Evolutionary conservation across 1,140 invertebrate species (phyloP).

Genomic region (Trichonephila clavipes): DNA sequence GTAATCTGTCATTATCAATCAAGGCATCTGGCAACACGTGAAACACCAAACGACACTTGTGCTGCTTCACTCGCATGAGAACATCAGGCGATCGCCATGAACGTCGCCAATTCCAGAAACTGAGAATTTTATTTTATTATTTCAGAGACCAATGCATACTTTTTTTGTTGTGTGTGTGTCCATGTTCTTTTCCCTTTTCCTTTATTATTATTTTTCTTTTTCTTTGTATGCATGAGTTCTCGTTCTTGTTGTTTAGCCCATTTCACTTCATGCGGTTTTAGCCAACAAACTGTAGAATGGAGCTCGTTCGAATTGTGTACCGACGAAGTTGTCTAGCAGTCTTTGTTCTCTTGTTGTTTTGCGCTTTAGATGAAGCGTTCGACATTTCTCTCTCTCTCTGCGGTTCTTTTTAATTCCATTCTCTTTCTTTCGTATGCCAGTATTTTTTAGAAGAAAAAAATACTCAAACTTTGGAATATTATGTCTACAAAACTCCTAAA

Average conservation of each 20-base stretch:
- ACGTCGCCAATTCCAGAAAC: constrained; percentile 44
- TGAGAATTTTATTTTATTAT: constrained; percentile 36
- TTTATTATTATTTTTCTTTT: not conserved
- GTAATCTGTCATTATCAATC: constrained; percentile 73
- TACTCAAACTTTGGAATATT: not conserved
- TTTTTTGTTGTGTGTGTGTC: not conserved
- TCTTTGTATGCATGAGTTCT: not conserved
- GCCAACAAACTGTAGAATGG: not conserved
- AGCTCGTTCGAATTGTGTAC: not conserved
- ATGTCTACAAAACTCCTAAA: not conserved
- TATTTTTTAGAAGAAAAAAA: not conserved
- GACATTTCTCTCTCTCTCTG: too few relatives aligned
- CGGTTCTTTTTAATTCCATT: not conserved
- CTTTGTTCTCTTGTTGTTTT: constrained; percentile 27
- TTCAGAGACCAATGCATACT: not conserved
- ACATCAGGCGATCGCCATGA: constrained; percentile 36
- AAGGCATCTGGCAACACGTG: constrained; percentile 67
- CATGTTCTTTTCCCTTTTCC: not conserved
- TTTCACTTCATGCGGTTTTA: constrained; percentile 23
- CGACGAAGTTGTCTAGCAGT: not conserved
- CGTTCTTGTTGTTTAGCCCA: constrained; percentile 3
- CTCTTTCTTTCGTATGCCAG: not conserved
- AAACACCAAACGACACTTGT: constrained; percentile 44
- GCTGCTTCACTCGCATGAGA: not conserved
- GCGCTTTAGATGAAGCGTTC: not conserved